Conservation (phyloP, 2,797 vertebrate genomes). For the Sebastes alutus region DNA sequence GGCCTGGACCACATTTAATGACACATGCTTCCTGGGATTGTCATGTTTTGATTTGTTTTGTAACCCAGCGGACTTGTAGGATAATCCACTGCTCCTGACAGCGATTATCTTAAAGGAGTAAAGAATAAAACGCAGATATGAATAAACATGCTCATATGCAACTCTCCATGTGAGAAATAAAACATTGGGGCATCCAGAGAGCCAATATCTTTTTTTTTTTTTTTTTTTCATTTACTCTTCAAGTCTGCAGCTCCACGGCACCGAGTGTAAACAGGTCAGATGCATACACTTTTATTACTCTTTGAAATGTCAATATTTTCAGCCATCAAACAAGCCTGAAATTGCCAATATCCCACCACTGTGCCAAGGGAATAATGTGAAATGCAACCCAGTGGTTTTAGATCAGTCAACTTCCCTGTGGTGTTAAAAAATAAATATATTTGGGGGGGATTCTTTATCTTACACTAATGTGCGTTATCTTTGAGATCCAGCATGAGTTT, state of each 20-base stretch:
- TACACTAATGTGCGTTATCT: neutral
- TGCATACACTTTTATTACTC: constrained; percentile 44
- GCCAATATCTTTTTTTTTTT: constrained; percentile 13
- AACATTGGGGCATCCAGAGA: neutral
- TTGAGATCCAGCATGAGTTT: neutral
- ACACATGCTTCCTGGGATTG: neutral
- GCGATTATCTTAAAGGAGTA: neutral
- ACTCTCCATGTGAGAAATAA: neutral
- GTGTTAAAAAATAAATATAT: constrained; percentile 19
- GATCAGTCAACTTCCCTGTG: neutral
- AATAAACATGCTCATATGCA: neutral
- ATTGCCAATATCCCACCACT: constrained; percentile 18
- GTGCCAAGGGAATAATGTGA: neutral
- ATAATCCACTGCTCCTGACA: neutral
- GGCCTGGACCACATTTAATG: neutral
- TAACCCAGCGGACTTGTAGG: neutral
- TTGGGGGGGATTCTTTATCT: neutral
- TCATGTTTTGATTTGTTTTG: neutral
- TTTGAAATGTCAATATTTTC: constrained; percentile 56
- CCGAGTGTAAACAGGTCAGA: constrained; percentile 41
- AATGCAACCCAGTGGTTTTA: constrained; percentile 17
- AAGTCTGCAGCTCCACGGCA: constrained; percentile 23
- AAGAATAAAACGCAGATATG: neutral
- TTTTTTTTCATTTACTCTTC: neutral
- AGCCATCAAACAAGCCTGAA: constrained; percentile 19